Percentiles rank a stretch among this genome's conserved stretches.
These are phyloP conservation scores for Falcunculus frontatus DNA, from an alignment of 2,113 vertebrate genomes.

Conservation along the genomic window DNA sequence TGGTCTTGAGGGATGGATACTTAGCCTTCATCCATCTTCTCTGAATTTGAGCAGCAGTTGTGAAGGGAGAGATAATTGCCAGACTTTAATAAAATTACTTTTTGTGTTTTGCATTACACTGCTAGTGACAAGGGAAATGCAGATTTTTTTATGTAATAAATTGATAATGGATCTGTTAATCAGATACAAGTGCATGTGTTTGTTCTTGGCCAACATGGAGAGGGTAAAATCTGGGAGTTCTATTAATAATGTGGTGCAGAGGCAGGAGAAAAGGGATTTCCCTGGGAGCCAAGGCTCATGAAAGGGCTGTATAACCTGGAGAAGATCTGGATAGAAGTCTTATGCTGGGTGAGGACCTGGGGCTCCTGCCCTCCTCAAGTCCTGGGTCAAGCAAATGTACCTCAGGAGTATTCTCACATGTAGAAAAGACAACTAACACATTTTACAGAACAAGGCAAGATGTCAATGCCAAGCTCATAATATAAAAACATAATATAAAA, in stretches of 20 bases:
- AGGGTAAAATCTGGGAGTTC: neutral
- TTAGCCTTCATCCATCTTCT: neutral
- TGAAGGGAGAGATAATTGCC: neutral
- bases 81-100: neutral
- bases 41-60: neutral
- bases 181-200: neutral
- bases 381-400: neutral
- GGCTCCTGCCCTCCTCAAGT: neutral
- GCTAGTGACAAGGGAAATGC: neutral
- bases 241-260: neutral
- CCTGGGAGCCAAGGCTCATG: neutral
- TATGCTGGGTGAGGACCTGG: fast-evolving
- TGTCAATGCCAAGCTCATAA: neutral
- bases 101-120: neutral
- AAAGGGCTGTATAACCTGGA: neutral
- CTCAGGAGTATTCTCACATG: neutral
- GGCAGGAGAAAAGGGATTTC: neutral
- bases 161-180: neutral
- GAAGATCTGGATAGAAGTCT: neutral
- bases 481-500: neutral
- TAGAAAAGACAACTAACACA: neutral
- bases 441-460: neutral
- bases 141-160: neutral
- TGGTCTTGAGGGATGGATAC: neutral
- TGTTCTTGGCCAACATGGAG: neutral